Evolutionary conservation across 2,113 vertebrate species (phyloP).

Genomic region (Ranitomeya variabilis): DNA sequence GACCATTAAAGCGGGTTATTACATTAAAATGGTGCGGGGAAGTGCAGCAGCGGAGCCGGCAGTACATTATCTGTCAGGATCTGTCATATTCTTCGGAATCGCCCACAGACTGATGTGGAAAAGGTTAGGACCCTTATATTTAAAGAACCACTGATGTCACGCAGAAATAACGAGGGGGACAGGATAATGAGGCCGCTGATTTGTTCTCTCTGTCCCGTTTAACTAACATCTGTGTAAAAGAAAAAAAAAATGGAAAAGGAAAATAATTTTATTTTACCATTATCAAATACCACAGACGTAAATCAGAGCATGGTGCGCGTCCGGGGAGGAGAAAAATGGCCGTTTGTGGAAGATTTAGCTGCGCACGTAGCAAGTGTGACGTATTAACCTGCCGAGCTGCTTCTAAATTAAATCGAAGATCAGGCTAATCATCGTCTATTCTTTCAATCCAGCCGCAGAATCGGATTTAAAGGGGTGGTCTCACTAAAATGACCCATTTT

Average conservation of each 20-base stretch:
- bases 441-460: not conserved
- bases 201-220: constrained; percentile 8
- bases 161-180: constrained; percentile 31
- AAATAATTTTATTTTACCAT: constrained; percentile 48
- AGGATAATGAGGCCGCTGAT: constrained; percentile 21
- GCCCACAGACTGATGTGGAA: constrained; percentile 46
- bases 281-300: constrained; percentile 36
- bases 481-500: not conserved
- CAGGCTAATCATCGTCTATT: not conserved
- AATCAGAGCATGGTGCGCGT: constrained; percentile 15
- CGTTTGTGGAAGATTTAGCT: constrained; percentile 36
- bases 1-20: constrained; percentile 69
- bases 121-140: constrained; percentile 40
- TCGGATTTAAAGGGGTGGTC: not conserved
- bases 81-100: constrained; percentile 52
- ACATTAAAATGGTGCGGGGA: constrained; percentile 65
- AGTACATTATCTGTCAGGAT: constrained; percentile 60
- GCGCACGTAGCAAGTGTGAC: constrained; percentile 1
- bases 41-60: constrained; percentile 52
- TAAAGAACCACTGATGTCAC: constrained; percentile 55
- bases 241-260: not conserved
- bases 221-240: constrained; percentile 43
- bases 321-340: constrained; percentile 12
- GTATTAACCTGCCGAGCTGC: constrained; percentile 19
- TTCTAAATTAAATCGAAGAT: constrained; percentile 26